Evolutionary conservation across 2,113 vertebrate species (phyloP).

Genomic region (Tretioscincus oriximinensis): DNA sequence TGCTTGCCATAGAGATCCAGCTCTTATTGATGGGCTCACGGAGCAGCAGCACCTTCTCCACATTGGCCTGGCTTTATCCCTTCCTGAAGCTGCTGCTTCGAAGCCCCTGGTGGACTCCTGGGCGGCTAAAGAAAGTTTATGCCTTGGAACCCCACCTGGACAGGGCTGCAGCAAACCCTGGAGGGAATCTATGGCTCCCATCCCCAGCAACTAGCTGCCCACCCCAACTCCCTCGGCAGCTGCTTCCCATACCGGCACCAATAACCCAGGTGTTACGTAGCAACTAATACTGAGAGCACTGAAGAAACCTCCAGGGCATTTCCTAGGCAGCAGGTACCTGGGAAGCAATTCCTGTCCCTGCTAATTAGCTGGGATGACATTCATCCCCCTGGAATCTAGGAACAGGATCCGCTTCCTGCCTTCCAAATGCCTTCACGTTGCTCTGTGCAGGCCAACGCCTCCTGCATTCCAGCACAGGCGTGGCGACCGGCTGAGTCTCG

Average conservation of each 20-base stretch:
- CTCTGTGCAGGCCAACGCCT: neutral
- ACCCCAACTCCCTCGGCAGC: neutral
- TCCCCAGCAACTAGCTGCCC: slow-evolving; percentile 2
- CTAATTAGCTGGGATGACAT: slow-evolving; percentile 38
- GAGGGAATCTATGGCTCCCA: neutral
- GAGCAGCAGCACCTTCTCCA: no score
- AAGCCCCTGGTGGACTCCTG: no score
- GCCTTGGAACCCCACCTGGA: neutral
- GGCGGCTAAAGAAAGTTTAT: no score
- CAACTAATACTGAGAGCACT: neutral
- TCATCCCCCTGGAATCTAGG: slow-evolving; percentile 23
- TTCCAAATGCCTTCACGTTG: neutral
- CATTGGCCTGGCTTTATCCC: no score
- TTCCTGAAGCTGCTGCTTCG: no score
- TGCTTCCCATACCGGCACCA: neutral
- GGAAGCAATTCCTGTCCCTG: slow-evolving; percentile 30
- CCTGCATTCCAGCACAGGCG: slow-evolving; percentile 19
- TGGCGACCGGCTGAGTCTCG: neutral
- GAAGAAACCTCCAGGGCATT: rapidly evolving
- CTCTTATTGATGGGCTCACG: no score
- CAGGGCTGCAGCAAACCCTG: slow-evolving; percentile 11
- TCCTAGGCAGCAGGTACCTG: slow-evolving; percentile 1
- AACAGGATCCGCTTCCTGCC: slow-evolving; percentile 45
- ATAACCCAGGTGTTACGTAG: neutral
- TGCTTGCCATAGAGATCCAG: no score